A percentile compares a stretch with the other conserved stretches of the same genome.
These are phyloP conservation scores for Smutsia temminckii DNA, from an alignment of 2,797 vertebrate species.

Conservation along the genomic window DNA sequence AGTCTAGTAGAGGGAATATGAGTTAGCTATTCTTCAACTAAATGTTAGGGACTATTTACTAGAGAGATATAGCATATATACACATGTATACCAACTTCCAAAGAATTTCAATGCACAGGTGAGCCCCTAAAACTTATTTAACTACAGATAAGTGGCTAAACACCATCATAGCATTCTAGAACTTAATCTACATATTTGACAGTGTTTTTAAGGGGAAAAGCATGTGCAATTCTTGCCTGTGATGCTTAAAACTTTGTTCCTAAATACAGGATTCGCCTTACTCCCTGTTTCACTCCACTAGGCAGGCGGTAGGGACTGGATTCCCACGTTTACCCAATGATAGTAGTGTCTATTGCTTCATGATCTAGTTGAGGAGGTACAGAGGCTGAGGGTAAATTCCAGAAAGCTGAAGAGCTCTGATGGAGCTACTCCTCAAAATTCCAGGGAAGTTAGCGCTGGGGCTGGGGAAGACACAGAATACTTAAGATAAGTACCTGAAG, in stretches of 20 bases:
- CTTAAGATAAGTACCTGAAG: background rate
- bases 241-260: conserved; percentile 28
- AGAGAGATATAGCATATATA: background rate
- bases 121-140: conserved; percentile 10
- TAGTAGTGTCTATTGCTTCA: background rate
- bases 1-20: conserved; percentile 20
- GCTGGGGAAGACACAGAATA: background rate
- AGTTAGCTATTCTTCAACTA: background rate
- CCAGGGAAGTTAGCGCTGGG: background rate
- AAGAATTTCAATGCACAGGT: background rate
- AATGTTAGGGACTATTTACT: conserved; percentile 14
- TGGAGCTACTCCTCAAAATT: conserved; percentile 8
- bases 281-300: background rate
- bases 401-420: background rate
- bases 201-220: background rate
- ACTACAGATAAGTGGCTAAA: background rate
- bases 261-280: background rate
- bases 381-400: background rate
- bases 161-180: background rate
- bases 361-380: background rate
- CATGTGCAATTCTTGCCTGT: background rate
- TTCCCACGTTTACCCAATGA: background rate
- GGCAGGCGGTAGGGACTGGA: background rate
- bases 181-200: background rate
- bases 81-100: background rate